These are phyloP conservation scores for Phenacoccus solenopsis DNA, from an alignment of 1,140 invertebrate species.

Conservation along the genomic window DNA sequence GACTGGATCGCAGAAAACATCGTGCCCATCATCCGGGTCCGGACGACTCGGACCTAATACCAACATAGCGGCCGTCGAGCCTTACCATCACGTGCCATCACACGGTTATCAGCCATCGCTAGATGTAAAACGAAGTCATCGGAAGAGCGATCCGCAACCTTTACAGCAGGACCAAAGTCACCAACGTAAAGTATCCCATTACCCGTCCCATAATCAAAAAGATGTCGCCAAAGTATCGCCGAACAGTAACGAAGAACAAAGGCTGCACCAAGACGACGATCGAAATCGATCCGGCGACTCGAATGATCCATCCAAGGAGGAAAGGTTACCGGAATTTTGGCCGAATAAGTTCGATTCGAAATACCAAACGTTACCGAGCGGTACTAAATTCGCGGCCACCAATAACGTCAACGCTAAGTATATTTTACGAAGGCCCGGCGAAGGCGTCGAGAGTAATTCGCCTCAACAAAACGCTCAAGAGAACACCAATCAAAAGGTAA, in stretches of 20 bases:
- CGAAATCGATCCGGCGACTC: neutral
- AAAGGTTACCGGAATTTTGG: slow-evolving; percentile 35
- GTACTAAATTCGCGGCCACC: slow-evolving; percentile 33
- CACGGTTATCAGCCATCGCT: neutral
- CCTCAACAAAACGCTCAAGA: neutral
- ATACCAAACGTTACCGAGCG: slow-evolving; percentile 84
- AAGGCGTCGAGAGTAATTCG: slow-evolving; percentile 20
- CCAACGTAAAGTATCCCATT: neutral
- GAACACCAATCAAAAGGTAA: too few species aligned
- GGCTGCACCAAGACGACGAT: too few species aligned
- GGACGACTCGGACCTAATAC: neutral
- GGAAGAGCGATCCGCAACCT: slow-evolving; percentile 28
- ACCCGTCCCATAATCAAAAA: neutral
- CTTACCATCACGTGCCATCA: slow-evolving; percentile 21
- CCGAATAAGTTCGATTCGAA: slow-evolving; percentile 81
- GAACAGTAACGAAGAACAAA: too few species aligned
- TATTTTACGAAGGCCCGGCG: slow-evolving; percentile 10
- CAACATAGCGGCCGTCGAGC: slow-evolving; percentile 20
- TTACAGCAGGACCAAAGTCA: neutral
- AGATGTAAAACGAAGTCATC: slow-evolving; percentile 28
- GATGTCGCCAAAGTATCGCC: too few species aligned
- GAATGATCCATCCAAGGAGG: slow-evolving; percentile 17
- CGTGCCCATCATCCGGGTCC: slow-evolving; percentile 13
- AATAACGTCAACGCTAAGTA: slow-evolving; percentile 9
- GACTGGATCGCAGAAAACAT: slow-evolving; percentile 9